Evolutionary conservation across 2,113 vertebrate species (phyloP).

Genomic region (Carollia perspicillata): DNA sequence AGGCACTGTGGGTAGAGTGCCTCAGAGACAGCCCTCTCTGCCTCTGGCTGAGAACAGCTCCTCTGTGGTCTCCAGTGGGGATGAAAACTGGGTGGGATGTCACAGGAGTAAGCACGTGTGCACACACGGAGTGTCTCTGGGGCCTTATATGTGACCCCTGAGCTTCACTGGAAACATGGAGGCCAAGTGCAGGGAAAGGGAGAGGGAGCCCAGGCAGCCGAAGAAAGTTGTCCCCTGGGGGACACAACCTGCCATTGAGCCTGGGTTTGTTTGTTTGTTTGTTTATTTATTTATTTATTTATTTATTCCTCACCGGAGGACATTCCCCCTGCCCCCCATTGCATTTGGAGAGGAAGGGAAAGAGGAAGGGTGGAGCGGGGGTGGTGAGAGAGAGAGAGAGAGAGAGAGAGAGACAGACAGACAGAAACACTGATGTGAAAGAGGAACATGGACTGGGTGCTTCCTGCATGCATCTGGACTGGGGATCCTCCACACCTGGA

Average conservation of each 20-base stretch:
- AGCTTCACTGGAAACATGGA: conserved; percentile 2
- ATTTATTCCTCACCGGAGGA: too few relatives aligned
- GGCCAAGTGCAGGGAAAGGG: neutral
- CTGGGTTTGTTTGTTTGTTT: too few relatives aligned
- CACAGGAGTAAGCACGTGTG: neutral
- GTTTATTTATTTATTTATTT: too few relatives aligned
- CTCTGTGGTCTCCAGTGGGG: neutral
- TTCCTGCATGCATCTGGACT: too few relatives aligned
- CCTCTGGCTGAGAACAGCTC: neutral
- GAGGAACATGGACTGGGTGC: too few relatives aligned
- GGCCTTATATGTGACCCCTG: fast-evolving
- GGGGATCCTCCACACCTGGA: too few relatives aligned
- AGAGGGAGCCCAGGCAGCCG: neutral
- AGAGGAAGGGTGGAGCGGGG: too few relatives aligned
- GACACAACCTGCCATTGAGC: neutral
- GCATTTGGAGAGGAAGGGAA: too few relatives aligned
- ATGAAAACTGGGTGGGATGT: neutral
- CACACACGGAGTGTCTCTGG: neutral
- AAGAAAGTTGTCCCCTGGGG: neutral
- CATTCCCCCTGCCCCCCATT: too few relatives aligned
- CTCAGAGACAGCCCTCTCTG: neutral
- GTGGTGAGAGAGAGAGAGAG: too few relatives aligned
- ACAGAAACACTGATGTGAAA: too few relatives aligned
- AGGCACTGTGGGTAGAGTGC: neutral
- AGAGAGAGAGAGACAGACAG: too few relatives aligned